Base-by-base conservation (phyloP, 2,888 invertebrate species). In the Drosophila quinaria region DNA sequence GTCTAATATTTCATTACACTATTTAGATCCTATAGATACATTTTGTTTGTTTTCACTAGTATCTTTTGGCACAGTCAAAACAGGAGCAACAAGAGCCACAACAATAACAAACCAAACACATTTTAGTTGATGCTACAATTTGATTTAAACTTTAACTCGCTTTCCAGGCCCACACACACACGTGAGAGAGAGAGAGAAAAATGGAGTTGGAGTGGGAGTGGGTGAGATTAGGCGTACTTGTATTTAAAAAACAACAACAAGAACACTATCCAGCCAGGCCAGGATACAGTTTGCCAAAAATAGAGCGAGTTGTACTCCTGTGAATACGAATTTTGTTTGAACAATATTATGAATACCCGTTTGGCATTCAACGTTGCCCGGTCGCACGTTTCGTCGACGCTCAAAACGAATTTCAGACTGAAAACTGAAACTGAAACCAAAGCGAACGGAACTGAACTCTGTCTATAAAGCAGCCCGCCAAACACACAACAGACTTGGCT, bases 321-420 rank as follows among this genome's bases (percentile, higher is more conserved):
- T 44, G 22, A 44, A 17, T 47, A n/a, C 47, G 50, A 4, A 15
- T 13, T 58, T 25, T 15, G 35, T 50, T 39, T 47, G 10, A 31
- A 15, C 41, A 37, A 44, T 37, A 39, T 31, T 60, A 41, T 31
- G 9, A 31, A 46, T 58, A 22, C 59, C 54, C 67, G 52, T 54
- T 64, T 69, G n/a, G 50, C 54, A 17, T 41, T 65, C 17, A 39
- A 59, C 74, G 76, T 50, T 63, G 51, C 54, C 84, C 90, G 89
- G 35, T 69, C 41, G 68, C 64, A 71, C 87, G 83, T 78, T 80
- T 69, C 78, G 74, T 71, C 74, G 69, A 59, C 87, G 85, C 82
- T 90, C 85, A 84, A 86, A 90, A 89, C 86, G 70, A 84, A 88
- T 79, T 74, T 73, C 75, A 76, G 83, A 86, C 90, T 90, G 78